phyloP scores from a whole-genome alignment of 1,140 invertebrate species.

The Odontomachus brunneus region DNA sequence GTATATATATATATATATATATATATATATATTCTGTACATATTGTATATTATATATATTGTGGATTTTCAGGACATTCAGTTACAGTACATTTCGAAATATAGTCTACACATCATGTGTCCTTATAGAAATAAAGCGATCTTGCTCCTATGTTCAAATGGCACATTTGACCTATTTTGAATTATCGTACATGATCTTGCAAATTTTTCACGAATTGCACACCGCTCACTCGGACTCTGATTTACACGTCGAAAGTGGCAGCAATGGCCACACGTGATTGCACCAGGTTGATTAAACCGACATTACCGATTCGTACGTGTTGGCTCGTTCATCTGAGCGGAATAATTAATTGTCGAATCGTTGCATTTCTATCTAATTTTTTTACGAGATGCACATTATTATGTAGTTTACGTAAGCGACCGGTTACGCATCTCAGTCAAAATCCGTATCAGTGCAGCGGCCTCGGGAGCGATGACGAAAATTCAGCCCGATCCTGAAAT shows the following conservation, averaged over 20 bases:
- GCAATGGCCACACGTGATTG: not conserved
- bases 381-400: not conserved
- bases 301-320: slow-evolving; percentile 4
- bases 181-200: not conserved
- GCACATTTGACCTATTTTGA: too few relatives aligned
- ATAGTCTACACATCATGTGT: too few relatives aligned
- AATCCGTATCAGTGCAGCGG: not conserved
- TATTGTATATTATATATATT: too few relatives aligned
- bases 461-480: slow-evolving; percentile 19
- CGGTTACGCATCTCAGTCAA: not conserved
- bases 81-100: too few relatives aligned
- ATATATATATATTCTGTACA: too few relatives aligned
- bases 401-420: not conserved
- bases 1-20: too few relatives aligned
- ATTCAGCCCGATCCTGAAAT: slow-evolving; percentile 13
- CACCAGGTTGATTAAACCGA: not conserved
- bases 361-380: not conserved
- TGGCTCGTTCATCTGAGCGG: not conserved
- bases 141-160: too few relatives aligned
- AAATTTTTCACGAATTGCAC: not conserved
- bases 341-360: slow-evolving; percentile 27
- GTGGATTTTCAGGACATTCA: too few relatives aligned
- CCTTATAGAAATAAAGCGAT: too few relatives aligned
- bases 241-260: not conserved
- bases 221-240: not conserved